Conservation (phyloP, 2,797 vertebrate genomes). For the Pelodytes ibericus region DNA sequence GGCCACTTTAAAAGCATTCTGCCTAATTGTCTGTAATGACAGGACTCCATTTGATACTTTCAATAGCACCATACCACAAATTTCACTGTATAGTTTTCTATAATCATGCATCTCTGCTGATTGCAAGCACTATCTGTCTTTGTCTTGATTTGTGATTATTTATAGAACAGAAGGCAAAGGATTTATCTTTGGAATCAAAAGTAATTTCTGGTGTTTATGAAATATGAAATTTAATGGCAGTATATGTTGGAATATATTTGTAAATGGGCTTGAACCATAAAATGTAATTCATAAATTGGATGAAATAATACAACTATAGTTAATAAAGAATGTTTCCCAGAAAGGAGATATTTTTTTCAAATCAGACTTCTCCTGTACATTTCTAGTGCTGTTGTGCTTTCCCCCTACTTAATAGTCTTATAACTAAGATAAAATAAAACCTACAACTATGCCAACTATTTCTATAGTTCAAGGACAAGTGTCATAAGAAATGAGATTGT, state of each 20-base stretch:
- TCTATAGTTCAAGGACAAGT: too few species aligned
- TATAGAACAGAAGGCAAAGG: constrained; percentile 42
- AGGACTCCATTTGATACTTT: constrained; percentile 62
- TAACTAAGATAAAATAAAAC: too few species aligned
- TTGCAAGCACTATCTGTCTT: constrained; percentile 39
- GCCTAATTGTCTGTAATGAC: constrained; percentile 63
- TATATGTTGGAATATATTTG: constrained; percentile 56
- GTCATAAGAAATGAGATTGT: too few species aligned
- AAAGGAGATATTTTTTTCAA: constrained; percentile 55
- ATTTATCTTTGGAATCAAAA: constrained; percentile 37
- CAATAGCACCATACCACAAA: constrained; percentile 57
- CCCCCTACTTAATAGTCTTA: too few species aligned
- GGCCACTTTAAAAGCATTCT: constrained; percentile 54
- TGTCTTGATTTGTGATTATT: constrained; percentile 43
- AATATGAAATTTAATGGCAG: constrained; percentile 53
- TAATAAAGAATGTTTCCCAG: constrained; percentile 53
- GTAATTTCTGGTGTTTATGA: constrained; percentile 54
- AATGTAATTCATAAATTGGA: constrained; percentile 54
- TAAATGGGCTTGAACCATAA: constrained; percentile 42
- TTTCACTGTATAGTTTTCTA: constrained; percentile 58
- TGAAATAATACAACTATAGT: constrained; percentile 48
- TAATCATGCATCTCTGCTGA: constrained; percentile 52
- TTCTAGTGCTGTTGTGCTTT: constrained; percentile 24
- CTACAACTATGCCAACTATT: too few species aligned
- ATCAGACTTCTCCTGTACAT: constrained; percentile 34